These are phyloP conservation scores for Paratilapia polleni DNA, from an alignment of 2,113 vertebrate genomes.

Conservation along the genomic window DNA sequence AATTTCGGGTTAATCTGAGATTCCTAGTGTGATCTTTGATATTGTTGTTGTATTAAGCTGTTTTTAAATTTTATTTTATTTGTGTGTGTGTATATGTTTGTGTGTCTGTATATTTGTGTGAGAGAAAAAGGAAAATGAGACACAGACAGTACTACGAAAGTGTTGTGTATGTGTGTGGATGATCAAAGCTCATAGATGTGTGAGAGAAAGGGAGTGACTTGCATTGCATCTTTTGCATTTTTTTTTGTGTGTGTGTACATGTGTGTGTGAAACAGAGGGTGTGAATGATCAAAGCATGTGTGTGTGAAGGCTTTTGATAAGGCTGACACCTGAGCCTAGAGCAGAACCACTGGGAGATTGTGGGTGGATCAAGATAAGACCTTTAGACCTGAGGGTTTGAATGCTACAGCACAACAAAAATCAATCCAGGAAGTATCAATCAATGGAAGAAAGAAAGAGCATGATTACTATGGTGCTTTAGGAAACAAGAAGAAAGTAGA, in stretches of 20 bases:
- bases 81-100: neutral
- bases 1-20: too few relatives aligned
- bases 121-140: constrained; percentile 33
- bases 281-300: constrained; percentile 69
- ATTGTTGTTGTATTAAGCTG: too few relatives aligned
- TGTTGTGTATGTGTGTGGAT: constrained; percentile 27
- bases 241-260: constrained; percentile 38
- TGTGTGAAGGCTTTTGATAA: constrained; percentile 67
- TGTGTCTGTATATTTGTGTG: neutral
- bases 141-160: constrained; percentile 36
- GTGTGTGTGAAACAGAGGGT: constrained; percentile 25
- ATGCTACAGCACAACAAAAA: constrained; percentile 60
- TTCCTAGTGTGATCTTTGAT: too few relatives aligned
- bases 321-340: constrained; percentile 67
- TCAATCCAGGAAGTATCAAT: constrained; percentile 70
- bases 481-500: constrained; percentile 51
- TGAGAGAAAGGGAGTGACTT: constrained; percentile 56
- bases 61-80: too few relatives aligned
- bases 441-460: constrained; percentile 43
- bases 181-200: constrained; percentile 69
- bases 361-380: constrained; percentile 75
- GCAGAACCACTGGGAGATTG: constrained; percentile 61
- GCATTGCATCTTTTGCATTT: constrained; percentile 40
- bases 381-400: constrained; percentile 61
- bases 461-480: constrained; percentile 55